Base-by-base conservation (phyloP, 1,140 invertebrate species). In the Cydia splendana region DNA sequence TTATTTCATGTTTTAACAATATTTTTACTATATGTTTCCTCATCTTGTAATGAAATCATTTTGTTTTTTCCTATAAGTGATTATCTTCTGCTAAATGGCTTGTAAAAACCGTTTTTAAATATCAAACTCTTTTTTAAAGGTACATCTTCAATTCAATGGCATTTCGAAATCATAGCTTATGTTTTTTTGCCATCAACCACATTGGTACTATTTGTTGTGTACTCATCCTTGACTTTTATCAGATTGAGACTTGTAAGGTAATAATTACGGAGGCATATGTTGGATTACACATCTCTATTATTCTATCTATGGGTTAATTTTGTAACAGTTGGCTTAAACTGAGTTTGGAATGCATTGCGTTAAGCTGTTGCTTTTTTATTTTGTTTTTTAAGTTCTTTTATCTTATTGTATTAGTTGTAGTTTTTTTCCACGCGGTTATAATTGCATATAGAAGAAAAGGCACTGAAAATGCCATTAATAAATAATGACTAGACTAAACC, bases 221-320 rank as follows among this genome's bases (percentile, higher is more conserved):
- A 18, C 30, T 9, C 28, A 71, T n/a, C 67, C 67, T 71, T 71
- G 67, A 71, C 67, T 71, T 71, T 71, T 71, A 71, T 71, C 38
- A 1, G 2, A 38, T n/a, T 71, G 30, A 62, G 20, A 62, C 57
- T 24, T 24, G 57, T 24, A 62, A 24, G 20, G 67, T 42, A 71
- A 71, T 71, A 38, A 71, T 71, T 34, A 38, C 13, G 12, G 30
- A 38, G 34, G 67, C 67, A 71, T 38, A 71, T 71, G 34, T 67
- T 30, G 30, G 67, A 71, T 71, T 71, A 71, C 67, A 71, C 67
- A 71, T 42, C 30, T 38, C 67, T 71, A 71, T 71, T 71, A 71
- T 71, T 71, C 67, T 71, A 71, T 18, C 18, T 71, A 71, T 71
- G 67, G 67, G 18, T 71, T 42, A 5, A 38, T 71, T 71, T 71